Base-by-base conservation (phyloP, 2,113 vertebrate genomes). In the Mesitornis unicolor region DNA sequence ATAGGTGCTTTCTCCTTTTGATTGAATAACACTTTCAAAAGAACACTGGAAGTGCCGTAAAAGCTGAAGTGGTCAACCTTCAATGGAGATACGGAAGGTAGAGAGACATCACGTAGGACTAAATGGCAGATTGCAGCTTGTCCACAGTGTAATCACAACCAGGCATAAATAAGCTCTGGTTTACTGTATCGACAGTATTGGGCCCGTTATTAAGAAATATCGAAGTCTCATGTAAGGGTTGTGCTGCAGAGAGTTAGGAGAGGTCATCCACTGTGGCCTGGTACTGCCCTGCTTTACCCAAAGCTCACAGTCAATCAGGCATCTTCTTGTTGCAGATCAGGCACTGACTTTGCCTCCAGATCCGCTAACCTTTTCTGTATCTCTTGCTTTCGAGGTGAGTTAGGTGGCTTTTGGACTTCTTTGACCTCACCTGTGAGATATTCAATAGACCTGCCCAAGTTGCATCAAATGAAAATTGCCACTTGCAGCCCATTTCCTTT, bases 201-300 rank as follows among this genome's bases (percentile, higher is more conserved):
- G 13, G n/a, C 59, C 59, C 0, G 1, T 76, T 84, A 65, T 4
- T 9, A 42, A 48, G 74, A 68, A 78, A 50, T n/a, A 45, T 0
- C 0, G 0, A 51, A 40, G n/a, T 29, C 25, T 8, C 31, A 6
- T 3, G 6, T 26, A 25, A 69, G 13, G 15, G 22, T 20, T 63
- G 0, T 40, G 7, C 38, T 91, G 65, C 43, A 36, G 4, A 13
- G 47, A 56, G 29, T 24, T 59, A 18, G 76, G 36, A 63, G 54
- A 47, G 6, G 33, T 45, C 35, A 24, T 57, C 50, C 9, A 2
- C 26, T 26, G 20, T 54, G 25, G 4, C 29, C 42, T 50, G 12
- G 35, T 14, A 24, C 36, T 35, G 87, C 75, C 26, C 21, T 80
- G 3, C 26, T 50, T 53, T 88, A 40, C 21, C 9, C 42, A 21